These are phyloP conservation scores for Drosophila persimilis DNA, from an alignment of 1,140 invertebrate genomes.

Conservation along the genomic window DNA sequence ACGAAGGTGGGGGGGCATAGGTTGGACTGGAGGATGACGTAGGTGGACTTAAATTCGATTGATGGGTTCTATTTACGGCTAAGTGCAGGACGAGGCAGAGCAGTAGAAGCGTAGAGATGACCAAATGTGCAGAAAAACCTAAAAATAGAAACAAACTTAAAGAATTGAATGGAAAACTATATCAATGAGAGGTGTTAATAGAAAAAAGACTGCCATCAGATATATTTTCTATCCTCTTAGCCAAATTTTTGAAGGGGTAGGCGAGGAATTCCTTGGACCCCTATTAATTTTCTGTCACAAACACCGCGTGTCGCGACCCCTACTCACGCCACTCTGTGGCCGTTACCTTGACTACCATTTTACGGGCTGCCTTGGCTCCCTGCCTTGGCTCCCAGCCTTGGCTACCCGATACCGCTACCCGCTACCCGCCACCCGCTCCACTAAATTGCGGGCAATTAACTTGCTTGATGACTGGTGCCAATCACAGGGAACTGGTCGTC, in stretches of 20 bases:
- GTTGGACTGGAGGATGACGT: conserved; percentile 6
- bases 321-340: conserved; percentile 5
- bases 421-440: conserved; percentile 18
- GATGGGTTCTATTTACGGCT: conserved; percentile 65
- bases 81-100: conserved; percentile 26
- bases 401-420: conserved; percentile 5
- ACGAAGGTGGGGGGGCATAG: conserved; percentile 2
- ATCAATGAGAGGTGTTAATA: no score
- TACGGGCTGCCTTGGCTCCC: conserved; percentile 4
- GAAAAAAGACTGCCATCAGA: no score
- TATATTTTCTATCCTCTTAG: no score
- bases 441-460: conserved; percentile 80
- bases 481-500: conserved; percentile 60
- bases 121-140: neutral
- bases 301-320: conserved; percentile 33
- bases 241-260: neutral
- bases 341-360: conserved; percentile 4
- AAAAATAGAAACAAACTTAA: neutral
- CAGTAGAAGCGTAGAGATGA: no score
- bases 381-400: conserved; percentile 3
- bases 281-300: conserved; percentile 41
- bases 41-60: conserved; percentile 71
- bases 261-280: conserved; percentile 14
- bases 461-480: conserved; percentile 76
- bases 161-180: no score